Conservation (phyloP, 2,113 vertebrate genomes). For the Coturnix japonica region DNA sequence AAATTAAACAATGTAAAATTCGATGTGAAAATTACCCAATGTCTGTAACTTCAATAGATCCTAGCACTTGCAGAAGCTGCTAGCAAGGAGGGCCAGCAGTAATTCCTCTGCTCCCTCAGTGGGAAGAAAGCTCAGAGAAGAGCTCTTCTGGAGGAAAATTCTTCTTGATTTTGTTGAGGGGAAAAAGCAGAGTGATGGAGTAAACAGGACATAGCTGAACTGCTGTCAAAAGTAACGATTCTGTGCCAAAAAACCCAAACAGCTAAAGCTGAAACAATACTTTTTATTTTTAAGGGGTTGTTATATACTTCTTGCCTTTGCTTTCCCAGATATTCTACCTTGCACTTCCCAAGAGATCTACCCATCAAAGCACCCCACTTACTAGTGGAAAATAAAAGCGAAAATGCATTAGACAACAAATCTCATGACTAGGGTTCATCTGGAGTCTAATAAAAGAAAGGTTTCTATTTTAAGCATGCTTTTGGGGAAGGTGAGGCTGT, state of each 20-base stretch:
- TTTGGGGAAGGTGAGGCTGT: not conserved
- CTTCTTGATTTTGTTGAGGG: not conserved
- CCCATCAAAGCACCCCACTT: not conserved
- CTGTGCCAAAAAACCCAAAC: not conserved
- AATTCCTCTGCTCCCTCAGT: no score
- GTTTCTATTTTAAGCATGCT: not conserved
- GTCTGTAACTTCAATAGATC: not conserved
- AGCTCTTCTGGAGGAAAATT: not conserved
- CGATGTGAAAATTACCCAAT: not conserved
- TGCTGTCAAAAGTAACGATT: not conserved
- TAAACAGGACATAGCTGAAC: not conserved
- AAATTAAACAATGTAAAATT: not conserved
- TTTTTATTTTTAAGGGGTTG: not conserved
- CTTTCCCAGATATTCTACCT: not conserved
- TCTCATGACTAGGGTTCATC: not conserved
- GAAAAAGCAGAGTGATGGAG: fast-evolving
- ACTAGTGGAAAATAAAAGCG: not conserved
- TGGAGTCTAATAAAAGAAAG: not conserved
- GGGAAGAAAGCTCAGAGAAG: not conserved
- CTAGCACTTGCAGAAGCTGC: not conserved
- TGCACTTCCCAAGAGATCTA: not conserved
- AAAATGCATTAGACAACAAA: not conserved
- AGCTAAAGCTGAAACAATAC: not conserved
- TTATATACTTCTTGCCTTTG: not conserved
- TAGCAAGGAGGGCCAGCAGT: not conserved